Base-by-base conservation (phyloP, 2,797 vertebrate species). In the Peromyscus attwateri region DNA sequence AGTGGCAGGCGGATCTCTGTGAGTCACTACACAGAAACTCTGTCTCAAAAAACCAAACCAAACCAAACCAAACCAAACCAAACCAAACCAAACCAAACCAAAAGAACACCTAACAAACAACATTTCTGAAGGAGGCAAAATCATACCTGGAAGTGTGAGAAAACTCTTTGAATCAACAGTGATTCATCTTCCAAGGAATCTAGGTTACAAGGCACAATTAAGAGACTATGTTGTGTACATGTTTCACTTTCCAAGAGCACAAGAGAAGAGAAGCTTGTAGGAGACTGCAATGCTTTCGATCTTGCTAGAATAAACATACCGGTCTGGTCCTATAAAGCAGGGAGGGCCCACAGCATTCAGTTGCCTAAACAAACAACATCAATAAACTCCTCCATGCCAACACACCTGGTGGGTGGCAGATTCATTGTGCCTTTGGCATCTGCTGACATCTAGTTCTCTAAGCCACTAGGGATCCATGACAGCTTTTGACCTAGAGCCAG, bases 201-300 rank as follows among this genome's bases (percentile, higher is more conserved):
- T 91, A 57, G 34, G 71, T 89, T 89, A 92, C 16, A 10, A 96
- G 82, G 73, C 29, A 85, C 34, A 96, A 82, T 92, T 91, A 94
- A 94, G 75, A 94, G 77, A 87, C 9, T 31, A n/a, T 29, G 31
- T 88, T 91, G 94, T 82, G 92, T 80, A 37, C 79, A 77, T 77
- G 49, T 92, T 95, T 97, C 84, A 92, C 82, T 96, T 92, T 90
- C 90, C 79, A 87, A 94, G 46, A 94, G 37, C 75, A 93, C 64
- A 49, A 6, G 40, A 94, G 71, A 66, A 40, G 81, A 73, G 60
- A 89, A 19, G 75, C 70, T 83, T 71, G 21, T 2, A 89, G 34
- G 82, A 80, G 52, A 83, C 31, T 66, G 73, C 37, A 29, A 29
- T 81, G 76, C 70, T 91, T 82, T 9, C 34, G 60, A 81, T 34